Conservation (phyloP, 1,140 invertebrate genomes). For the Aphidius gifuensis region DNA sequence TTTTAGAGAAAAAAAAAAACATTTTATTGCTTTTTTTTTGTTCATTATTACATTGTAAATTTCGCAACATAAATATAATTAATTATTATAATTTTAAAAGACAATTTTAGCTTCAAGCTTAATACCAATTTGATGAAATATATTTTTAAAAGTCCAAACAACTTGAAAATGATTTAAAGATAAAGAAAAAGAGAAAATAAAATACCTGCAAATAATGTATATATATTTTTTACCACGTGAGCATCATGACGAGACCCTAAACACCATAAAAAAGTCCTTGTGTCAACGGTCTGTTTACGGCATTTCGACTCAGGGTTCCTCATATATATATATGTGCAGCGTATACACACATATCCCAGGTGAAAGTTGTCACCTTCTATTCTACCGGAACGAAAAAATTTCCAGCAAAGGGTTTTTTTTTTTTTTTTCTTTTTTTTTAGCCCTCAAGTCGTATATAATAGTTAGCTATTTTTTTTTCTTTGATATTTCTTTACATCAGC, state of each 20-base stretch:
- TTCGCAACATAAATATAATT: too few relatives aligned
- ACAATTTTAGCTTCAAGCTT: too few relatives aligned
- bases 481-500: neutral
- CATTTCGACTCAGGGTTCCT: constrained; percentile 28
- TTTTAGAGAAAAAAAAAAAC: too few relatives aligned
- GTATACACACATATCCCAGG: constrained; percentile 13
- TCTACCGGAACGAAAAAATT: constrained; percentile 7
- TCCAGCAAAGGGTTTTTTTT: constrained; percentile 44
- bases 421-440: constrained; percentile 34
- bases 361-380: constrained; percentile 40
- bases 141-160: too few relatives aligned
- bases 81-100: too few relatives aligned
- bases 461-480: constrained; percentile 33
- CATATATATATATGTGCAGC: neutral
- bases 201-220: too few relatives aligned
- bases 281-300: constrained; percentile 35
- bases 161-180: too few relatives aligned
- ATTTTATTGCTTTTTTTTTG: too few relatives aligned
- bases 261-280: constrained; percentile 48
- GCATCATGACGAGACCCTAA: constrained; percentile 38
- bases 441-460: constrained; percentile 29
- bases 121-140: too few relatives aligned
- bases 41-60: too few relatives aligned
- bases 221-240: neutral
- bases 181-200: too few relatives aligned